Base-by-base conservation (phyloP, 2,888 invertebrate species). In the Lasioglossum pauxillum region DNA sequence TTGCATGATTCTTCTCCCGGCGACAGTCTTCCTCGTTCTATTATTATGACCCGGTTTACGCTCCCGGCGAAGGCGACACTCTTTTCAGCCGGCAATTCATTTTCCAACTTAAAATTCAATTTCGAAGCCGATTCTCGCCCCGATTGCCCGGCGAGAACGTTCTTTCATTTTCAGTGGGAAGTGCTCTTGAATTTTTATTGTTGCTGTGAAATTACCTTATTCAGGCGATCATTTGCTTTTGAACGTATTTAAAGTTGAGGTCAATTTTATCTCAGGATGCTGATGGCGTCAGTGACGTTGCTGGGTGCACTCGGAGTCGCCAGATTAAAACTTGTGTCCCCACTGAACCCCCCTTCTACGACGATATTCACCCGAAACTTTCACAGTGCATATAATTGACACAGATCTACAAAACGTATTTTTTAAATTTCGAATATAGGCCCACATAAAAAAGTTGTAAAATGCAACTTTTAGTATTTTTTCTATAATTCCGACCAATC, bases 11-110 rank as follows among this genome's bases (percentile, higher is more conserved):
- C n/a, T 74, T 49, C n/a, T 46, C 23, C 57, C 41, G 23, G 23
- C 38, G 38, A 71, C 71, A 41, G 41, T 19, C 35, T 38, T 41
- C 71, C 71, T 14, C 71, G 71, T 71, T 71, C 71, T 38, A 71
- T 71, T 38, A 38, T 71, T 71, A n/a, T 71, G 38, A 71, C 71
- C 38, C 38, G 41, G 71, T 71, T 71, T 23, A 41, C 67, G 35
- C 35, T 19, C 35, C 31, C 31, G 19, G 31, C 19, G 31, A 64
- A 7, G 7, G 64, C 31, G 64, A 31, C 64, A 64, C 35, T 35
- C 35, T 57, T 31, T 23, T 35, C 67, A 23, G 35, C 35, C 35
- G 35, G 19, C 19, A 35, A 67, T 67, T 67, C 67, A 35, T 67
- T 35, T 23, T 19, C 35, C 35, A 35, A 67, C 67, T 67, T 35